Conservation (phyloP, 2,888 invertebrate genomes). For the Diadegma fenestrale region DNA sequence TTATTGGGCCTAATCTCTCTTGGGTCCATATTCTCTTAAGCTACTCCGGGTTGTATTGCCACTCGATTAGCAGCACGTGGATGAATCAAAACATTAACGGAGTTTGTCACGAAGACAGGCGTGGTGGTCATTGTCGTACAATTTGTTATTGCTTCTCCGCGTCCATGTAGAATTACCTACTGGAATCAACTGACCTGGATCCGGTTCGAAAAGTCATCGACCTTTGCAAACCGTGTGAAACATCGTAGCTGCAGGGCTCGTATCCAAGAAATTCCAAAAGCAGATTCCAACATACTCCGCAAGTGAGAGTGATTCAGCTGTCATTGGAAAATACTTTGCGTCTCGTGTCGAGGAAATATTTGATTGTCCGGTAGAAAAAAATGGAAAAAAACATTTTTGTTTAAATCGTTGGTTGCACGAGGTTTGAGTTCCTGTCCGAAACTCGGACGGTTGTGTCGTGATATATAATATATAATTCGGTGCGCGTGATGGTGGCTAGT, state of each 20-base stretch:
- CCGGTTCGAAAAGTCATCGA: background rate
- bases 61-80: background rate
- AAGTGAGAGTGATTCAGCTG: too few species aligned
- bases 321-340: background rate
- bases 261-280: constrained; percentile 1
- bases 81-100: background rate
- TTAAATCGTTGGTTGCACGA: constrained; percentile 48
- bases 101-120: background rate
- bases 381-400: constrained; percentile 27
- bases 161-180: background rate
- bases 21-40: background rate
- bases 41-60: background rate
- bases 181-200: background rate
- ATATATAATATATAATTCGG: constrained; percentile 54
- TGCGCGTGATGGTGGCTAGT: constrained; percentile 79
- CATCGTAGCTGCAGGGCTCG: background rate
- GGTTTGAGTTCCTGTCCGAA: constrained; percentile 50
- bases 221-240: background rate
- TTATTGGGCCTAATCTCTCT: too few species aligned
- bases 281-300: too few species aligned
- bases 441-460: constrained; percentile 15
- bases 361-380: background rate
- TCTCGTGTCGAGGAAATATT: background rate
- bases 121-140: background rate
- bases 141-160: background rate